Conservation (phyloP, 2,888 invertebrate genomes). For the Nematopogon swammerdamellus region DNA sequence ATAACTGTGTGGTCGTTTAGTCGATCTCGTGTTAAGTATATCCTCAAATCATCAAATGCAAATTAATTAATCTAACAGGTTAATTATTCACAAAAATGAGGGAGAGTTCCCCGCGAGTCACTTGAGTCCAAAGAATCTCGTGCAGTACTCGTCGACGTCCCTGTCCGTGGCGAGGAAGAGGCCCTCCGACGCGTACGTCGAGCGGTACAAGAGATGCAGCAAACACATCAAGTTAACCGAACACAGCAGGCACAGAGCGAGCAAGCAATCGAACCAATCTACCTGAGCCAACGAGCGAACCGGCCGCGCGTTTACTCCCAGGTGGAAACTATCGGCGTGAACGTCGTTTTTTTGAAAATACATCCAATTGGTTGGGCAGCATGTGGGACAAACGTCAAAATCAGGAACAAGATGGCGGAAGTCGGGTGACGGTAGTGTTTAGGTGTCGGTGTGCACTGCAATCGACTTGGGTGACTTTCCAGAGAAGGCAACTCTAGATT, state of each 20-base stretch:
- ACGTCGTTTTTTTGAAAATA: not conserved
- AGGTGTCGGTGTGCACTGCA: too few species aligned
- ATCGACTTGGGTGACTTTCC: too few species aligned
- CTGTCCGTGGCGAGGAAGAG: slow-evolving; percentile 25
- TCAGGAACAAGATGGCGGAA: not conserved
- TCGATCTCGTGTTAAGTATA: too few species aligned
- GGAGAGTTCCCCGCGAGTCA: too few species aligned
- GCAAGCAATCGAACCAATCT: slow-evolving; percentile 71
- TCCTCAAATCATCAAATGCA: too few species aligned
- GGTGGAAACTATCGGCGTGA: slow-evolving; percentile 43
- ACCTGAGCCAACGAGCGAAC: slow-evolving; percentile 73
- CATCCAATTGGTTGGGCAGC: not conserved
- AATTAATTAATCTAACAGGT: too few species aligned
- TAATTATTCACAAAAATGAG: too few species aligned
- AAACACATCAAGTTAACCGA: slow-evolving; percentile 64
- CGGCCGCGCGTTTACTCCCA: slow-evolving; percentile 53
- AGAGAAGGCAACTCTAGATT: too few species aligned
- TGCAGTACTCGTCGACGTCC: slow-evolving; percentile 38
- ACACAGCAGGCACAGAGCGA: slow-evolving; percentile 64
- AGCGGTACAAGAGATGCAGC: slow-evolving; percentile 57
- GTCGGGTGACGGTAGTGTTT: too few species aligned
- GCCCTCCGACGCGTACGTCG: slow-evolving; percentile 16
- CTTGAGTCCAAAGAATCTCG: slow-evolving; percentile 22
- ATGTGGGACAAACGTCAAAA: not conserved
- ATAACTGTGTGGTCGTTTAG: too few species aligned